Percentiles rank a stretch among this genome's conserved stretches.
Conservation (phyloP, 2,888 invertebrate genomes). For the Dynastes grantii region DNA sequence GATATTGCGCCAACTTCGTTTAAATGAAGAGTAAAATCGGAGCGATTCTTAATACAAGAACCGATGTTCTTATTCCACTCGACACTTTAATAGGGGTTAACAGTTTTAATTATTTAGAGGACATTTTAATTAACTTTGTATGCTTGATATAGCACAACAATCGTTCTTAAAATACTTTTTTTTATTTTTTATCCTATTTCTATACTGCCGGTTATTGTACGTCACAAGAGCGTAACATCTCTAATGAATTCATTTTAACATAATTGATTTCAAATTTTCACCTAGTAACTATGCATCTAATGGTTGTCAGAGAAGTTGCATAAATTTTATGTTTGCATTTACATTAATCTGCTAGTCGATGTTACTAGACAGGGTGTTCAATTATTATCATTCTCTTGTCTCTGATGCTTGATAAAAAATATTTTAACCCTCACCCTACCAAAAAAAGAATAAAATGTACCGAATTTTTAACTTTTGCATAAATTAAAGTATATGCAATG, state of each 20-base stretch:
- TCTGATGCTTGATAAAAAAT: no score
- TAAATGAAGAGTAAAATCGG: neutral
- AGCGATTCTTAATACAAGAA: slow-evolving; percentile 29
- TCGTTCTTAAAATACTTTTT: slow-evolving; percentile 19
- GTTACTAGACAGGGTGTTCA: no score
- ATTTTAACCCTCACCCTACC: no score
- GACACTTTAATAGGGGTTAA: slow-evolving; percentile 59
- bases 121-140: slow-evolving; percentile 55
- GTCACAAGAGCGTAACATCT: neutral
- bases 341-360: neutral
- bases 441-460: no score
- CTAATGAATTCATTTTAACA: neutral
- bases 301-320: slow-evolving; percentile 13
- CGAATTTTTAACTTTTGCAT: no score
- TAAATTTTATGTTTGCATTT: neutral
- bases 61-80: slow-evolving; percentile 47
- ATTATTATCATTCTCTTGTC: no score
- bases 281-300: neutral
- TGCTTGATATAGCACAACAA: slow-evolving; percentile 21
- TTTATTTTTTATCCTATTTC: slow-evolving; percentile 1
- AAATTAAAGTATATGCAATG: no score
- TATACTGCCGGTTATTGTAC: neutral
- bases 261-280: no score
- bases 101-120: slow-evolving; percentile 61
- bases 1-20: neutral